Percentiles rank a stretch among this genome's conserved stretches.
These are phyloP conservation scores for Drosophila rufa DNA, from an alignment of 1,140 invertebrate species.

Conservation along the genomic window DNA sequence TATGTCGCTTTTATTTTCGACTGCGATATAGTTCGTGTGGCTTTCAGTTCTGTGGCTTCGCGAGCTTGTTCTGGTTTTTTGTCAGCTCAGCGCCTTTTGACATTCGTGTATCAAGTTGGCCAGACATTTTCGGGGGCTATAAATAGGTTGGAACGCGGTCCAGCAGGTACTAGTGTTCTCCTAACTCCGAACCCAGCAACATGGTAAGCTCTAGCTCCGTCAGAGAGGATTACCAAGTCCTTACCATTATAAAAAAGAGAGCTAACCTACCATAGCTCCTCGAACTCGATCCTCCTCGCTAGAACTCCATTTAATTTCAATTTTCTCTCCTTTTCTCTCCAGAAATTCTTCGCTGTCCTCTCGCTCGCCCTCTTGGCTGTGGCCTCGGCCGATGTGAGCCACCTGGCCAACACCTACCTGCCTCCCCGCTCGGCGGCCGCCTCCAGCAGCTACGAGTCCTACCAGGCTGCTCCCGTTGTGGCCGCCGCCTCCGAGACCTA, in stretches of 20 bases:
- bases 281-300: neutral
- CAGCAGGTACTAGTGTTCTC: slow-evolving; percentile 37
- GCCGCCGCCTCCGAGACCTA: slow-evolving; percentile 40
- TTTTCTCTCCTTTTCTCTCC: neutral
- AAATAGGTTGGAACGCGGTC: slow-evolving; percentile 53
- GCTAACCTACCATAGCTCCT: neutral
- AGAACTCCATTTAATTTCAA: neutral
- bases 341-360: slow-evolving; percentile 65
- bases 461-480: slow-evolving; percentile 27
- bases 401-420: slow-evolving; percentile 67
- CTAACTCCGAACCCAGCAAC: slow-evolving; percentile 30
- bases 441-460: slow-evolving; percentile 49
- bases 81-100: slow-evolving; percentile 52
- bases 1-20: slow-evolving; percentile 30
- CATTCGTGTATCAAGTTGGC: slow-evolving; percentile 61
- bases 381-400: slow-evolving; percentile 71
- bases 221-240: too few relatives aligned
- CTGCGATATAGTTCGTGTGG: slow-evolving; percentile 38
- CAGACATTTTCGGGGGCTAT: slow-evolving; percentile 42
- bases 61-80: slow-evolving; percentile 32
- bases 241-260: neutral
- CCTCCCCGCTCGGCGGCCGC: slow-evolving; percentile 40
- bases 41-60: slow-evolving; percentile 1
- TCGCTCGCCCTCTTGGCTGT: slow-evolving; percentile 63
- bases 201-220: slow-evolving; percentile 53